Percentiles rank a stretch among this genome's conserved stretches.
Conservation (phyloP, 1,140 invertebrate genomes). For the Dreissena polymorpha region DNA sequence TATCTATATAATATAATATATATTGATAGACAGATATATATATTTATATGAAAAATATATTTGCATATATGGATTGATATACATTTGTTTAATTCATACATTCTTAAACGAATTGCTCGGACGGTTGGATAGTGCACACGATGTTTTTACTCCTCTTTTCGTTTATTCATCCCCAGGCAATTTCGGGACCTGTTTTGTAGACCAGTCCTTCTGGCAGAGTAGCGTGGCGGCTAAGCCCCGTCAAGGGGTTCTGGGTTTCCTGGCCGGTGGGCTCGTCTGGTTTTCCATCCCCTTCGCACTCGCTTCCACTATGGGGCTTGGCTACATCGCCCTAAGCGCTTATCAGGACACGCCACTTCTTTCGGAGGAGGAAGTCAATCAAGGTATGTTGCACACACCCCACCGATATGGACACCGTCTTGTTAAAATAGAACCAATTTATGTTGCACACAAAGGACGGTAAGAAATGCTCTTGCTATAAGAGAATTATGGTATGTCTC, state of each 20-base stretch:
- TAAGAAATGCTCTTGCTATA: too few relatives aligned
- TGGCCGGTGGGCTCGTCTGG: slow-evolving; percentile 79
- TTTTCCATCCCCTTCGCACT: slow-evolving; percentile 80
- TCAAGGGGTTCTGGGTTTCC: slow-evolving; percentile 78
- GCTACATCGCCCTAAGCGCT: slow-evolving; percentile 74
- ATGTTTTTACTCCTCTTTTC: background rate
- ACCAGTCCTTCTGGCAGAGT: slow-evolving; percentile 80
- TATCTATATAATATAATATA: too few relatives aligned
- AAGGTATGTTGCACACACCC: slow-evolving; percentile 63
- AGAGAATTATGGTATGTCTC: too few relatives aligned
- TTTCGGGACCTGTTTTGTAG: slow-evolving; percentile 80
- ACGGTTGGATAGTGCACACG: too few relatives aligned
- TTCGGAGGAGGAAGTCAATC: slow-evolving; percentile 65
- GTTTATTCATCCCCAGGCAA: slow-evolving; percentile 68
- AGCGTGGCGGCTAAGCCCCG: slow-evolving; percentile 78
- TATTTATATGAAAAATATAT: too few relatives aligned
- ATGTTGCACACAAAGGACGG: too few relatives aligned
- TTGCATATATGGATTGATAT: too few relatives aligned
- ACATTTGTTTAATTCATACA: too few relatives aligned
- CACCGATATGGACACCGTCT: too few relatives aligned
- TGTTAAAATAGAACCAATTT: too few relatives aligned
- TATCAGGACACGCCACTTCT: slow-evolving; percentile 68
- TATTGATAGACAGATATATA: too few relatives aligned
- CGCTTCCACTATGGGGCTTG: slow-evolving; percentile 79
- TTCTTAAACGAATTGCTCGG: too few relatives aligned